Evolutionary conservation across 2,113 vertebrate genomes (phyloP), one percentile per base, ranked within the genome.

Genomic region (Nerophis lumbriciformis): DNA sequence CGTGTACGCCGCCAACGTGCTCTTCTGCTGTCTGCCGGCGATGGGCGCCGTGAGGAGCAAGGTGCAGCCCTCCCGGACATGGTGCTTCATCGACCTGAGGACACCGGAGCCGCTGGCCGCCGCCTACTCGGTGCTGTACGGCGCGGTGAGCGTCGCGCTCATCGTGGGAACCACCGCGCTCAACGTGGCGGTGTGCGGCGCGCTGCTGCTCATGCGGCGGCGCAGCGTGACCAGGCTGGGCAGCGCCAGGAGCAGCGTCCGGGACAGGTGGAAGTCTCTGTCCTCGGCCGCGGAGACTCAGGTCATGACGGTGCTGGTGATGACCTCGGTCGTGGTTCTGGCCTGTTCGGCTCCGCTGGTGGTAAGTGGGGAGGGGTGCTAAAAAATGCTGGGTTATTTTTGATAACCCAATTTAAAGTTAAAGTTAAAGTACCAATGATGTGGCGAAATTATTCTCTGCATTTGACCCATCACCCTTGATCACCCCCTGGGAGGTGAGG

Each of bases 61-160:
- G 58, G 77, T 87, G 64, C 96, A 99, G 77, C 84, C 80, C 68
- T 94, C 94, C 0, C 0, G 11, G 0, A 98, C 94, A 39, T 99
- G 97, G 97, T 99, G 97, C 83, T 99, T 98, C 88, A 93, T 99
- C 63, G 93, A 95, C 88, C 95, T 95, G 95, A 83, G 80, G 72
- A 90, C 14, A 54, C 83, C 11, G 71, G 81, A 68, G 79, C 71
- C 9, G 58, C 90, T 59, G 48, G 53, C 79, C 19, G 92, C 91
- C 0, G 89, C 90, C 0, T 99, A 93, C 79, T 93, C 91, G 12
- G 91, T 93, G 70, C 91, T 97, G 90, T 99, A 98, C 2, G 95
- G 94, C 0, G 91, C 85, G 21, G 92, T 94, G 85, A 97, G 94
- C 83, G 92, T 95, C 71, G 89, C 94, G 72, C 91, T 99, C 35